Base-by-base conservation (phyloP, 1,140 invertebrate genomes). In the Melitaea cinxia region DNA sequence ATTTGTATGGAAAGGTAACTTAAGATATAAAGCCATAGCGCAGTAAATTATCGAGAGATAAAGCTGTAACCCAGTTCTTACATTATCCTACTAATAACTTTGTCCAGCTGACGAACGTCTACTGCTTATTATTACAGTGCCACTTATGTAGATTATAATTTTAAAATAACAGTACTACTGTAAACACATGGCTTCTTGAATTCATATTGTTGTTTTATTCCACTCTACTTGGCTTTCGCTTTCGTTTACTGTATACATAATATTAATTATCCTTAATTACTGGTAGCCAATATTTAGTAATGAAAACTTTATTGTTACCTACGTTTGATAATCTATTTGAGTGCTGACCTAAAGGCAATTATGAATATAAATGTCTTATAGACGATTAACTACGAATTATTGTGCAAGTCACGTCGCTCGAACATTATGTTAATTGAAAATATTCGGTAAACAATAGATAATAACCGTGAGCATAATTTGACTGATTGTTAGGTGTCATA, bases 321-420 rank as follows among this genome's bases (percentile, higher is more conserved):
- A n/a, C 37, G 15, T 56, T 56, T 39, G 21, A 56, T 56, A 56
- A 56, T 56, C 53, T 26, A 56, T 56, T 56, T 39, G 14, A 56
- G 53, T 42, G 21, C 17, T 39, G 53, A 4, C 21, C 53, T 7
- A 35, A 56, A 24, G 49, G 53, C 53, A 55, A 55, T 45, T 45
- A 45, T 26, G 14, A 10, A 23, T 9, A 21, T 23, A 55, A 19
- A 55, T 21, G 30, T 19, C 30, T 9, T 55, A 56, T 56, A 39
- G 21, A 30, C 14, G 12, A 52, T 52, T 15, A 56, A 15, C 10
- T 24, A 54, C 24, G 19, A 23, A 56, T 21, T 56, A 14, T 10
- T 39, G 30, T 24, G 35, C 35, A 10, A 0, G 35, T 42, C 35
- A 39, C 33, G 21, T 37, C 3, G 12, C 21, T 37, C 28, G 7